Evolutionary conservation across 2,888 invertebrate genomes (phyloP).

Genomic region (Hermaeophaga mercurialis): DNA sequence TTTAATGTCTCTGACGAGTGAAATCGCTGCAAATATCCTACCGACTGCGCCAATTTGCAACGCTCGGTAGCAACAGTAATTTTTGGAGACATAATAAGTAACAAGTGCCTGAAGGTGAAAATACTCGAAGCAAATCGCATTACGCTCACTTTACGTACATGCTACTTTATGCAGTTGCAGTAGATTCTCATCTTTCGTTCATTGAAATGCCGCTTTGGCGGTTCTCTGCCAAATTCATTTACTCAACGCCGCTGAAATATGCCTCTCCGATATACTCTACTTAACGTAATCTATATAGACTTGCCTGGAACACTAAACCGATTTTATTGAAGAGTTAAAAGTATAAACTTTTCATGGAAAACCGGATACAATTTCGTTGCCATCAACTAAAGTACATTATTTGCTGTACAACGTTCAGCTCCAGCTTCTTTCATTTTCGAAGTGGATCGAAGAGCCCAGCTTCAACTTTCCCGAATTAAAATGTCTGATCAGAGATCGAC

Average conservation of each 20-base stretch:
- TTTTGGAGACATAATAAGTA: too few species aligned
- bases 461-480: slow-evolving; percentile 8
- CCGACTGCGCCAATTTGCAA: too few species aligned
- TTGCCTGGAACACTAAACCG: slow-evolving; percentile 17
- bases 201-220: slow-evolving; percentile 12
- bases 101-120: too few species aligned
- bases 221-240: slow-evolving; percentile 19
- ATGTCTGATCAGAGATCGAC: slow-evolving; percentile 1
- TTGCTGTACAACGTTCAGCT: slow-evolving; percentile 11
- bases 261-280: slow-evolving; percentile 15
- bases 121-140: too few species aligned
- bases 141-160: too few species aligned
- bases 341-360: slow-evolving; percentile 20
- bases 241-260: slow-evolving; percentile 16
- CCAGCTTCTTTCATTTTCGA: slow-evolving; percentile 2
- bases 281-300: slow-evolving; percentile 23
- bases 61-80: too few species aligned
- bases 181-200: slow-evolving; percentile 17
- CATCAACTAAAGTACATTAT: slow-evolving; percentile 16
- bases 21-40: too few species aligned
- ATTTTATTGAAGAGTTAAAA: slow-evolving; percentile 27
- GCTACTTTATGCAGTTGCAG: neutral
- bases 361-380: slow-evolving; percentile 17
- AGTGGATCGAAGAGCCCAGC: slow-evolving; percentile 8
- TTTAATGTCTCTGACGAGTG: too few species aligned